These are phyloP conservation scores for Megalops cyprinoides DNA, from an alignment of 2,797 vertebrate genomes.

Conservation along the genomic window DNA sequence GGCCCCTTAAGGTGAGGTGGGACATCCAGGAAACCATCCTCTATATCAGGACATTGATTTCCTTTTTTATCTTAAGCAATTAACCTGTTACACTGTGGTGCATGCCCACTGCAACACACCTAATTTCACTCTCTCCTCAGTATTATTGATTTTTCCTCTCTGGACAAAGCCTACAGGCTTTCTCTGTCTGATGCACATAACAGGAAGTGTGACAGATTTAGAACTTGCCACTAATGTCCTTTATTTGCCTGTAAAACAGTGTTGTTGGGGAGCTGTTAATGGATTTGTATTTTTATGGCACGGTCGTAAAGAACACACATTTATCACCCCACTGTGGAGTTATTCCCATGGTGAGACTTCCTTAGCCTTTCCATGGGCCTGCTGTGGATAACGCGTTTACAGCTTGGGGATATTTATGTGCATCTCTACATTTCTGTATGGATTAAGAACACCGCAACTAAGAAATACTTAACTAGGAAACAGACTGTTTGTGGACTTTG, in stretches of 20 bases:
- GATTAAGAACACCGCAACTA: background rate
- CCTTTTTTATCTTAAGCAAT: conserved; percentile 57
- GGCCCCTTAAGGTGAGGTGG: background rate
- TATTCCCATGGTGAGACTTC: conserved; percentile 40
- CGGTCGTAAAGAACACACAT: conserved; percentile 47
- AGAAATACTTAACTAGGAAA: background rate
- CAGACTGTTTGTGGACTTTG: background rate
- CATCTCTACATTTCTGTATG: background rate
- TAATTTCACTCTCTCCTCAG: conserved; percentile 55
- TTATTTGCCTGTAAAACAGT: conserved; percentile 67
- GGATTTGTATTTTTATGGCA: conserved; percentile 48
- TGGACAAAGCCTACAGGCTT: conserved; percentile 46
- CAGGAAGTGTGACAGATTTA: conserved; percentile 67
- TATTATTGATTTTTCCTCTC: conserved; percentile 60
- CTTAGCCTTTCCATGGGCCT: conserved; percentile 38
- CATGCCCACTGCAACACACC: conserved; percentile 55
- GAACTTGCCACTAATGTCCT: conserved; percentile 64
- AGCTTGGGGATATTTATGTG: background rate
- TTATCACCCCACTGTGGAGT: conserved; percentile 46
- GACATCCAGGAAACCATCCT: background rate
- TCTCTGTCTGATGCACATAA: conserved; percentile 59
- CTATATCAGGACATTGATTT: conserved; percentile 13
- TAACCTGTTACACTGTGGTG: conserved; percentile 64
- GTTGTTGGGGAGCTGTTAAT: conserved; percentile 58
- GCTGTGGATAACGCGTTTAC: conserved; percentile 17